phyloP scores from a whole-genome alignment of 1,140 invertebrate genomes.

The Nasonia vitripennis region DNA sequence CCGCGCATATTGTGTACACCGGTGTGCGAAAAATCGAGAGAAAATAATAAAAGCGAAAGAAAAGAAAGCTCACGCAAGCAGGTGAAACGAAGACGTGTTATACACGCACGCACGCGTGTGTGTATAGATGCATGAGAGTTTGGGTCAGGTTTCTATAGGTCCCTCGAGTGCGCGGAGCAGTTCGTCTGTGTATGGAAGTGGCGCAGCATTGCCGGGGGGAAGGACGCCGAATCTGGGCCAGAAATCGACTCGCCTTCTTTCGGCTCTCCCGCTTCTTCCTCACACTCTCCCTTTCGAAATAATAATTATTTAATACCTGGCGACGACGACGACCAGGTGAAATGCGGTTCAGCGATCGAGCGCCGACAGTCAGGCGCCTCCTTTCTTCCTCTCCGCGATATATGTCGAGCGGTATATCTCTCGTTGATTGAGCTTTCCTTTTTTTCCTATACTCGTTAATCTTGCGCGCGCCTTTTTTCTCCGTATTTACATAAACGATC shows the following conservation, averaged over 20 bases:
- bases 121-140: neutral
- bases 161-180: neutral
- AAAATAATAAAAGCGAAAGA: conserved; percentile 26
- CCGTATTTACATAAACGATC: neutral
- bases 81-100: conserved; percentile 41
- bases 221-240: conserved; percentile 69
- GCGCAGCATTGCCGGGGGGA: conserved; percentile 68
- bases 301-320: conserved; percentile 69
- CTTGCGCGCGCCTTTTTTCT: neutral
- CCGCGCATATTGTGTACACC: neutral
- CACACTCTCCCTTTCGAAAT: conserved; percentile 70
- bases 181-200: conserved; percentile 54
- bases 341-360: conserved; percentile 52
- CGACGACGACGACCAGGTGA: conserved; percentile 50
- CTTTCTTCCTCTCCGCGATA: neutral
- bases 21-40: neutral
- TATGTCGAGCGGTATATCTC: neutral
- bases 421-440: conserved; percentile 1
- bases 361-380: conserved; percentile 33
- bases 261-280: conserved; percentile 27
- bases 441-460: conserved; percentile 14
- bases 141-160: conserved; percentile 7
- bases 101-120: neutral
- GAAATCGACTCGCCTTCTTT: conserved; percentile 41
- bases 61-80: conserved; percentile 39